phyloP scores from a whole-genome alignment of 2,113 vertebrate genomes.

The Mus pahari region DNA sequence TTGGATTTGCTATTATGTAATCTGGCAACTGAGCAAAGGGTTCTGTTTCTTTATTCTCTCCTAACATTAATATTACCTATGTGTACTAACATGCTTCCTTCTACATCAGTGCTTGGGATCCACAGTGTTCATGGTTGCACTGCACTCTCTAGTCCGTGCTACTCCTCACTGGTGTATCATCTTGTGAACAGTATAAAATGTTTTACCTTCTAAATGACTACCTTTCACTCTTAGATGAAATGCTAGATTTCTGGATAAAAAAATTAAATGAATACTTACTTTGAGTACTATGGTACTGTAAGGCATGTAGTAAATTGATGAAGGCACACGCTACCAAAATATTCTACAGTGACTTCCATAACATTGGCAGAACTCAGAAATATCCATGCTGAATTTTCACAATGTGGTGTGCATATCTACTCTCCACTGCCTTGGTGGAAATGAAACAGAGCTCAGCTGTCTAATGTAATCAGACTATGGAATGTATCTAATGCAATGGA shows the following conservation, averaged over 20 bases:
- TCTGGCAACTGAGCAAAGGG: not conserved
- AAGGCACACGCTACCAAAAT: not conserved
- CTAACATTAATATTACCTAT: not conserved
- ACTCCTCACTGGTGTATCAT: not conserved
- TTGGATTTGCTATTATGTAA: not conserved
- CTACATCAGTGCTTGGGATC: not conserved
- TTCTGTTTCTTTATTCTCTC: not conserved
- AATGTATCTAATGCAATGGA: too few species aligned
- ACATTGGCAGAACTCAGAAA: not conserved
- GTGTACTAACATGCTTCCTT: not conserved
- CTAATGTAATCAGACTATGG: not conserved
- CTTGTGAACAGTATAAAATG: not conserved
- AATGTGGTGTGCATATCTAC: not conserved
- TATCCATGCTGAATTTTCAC: not conserved
- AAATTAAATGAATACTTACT: not conserved
- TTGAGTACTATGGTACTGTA: not conserved
- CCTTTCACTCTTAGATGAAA: not conserved
- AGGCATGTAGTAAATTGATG: not conserved
- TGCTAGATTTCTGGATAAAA: not conserved
- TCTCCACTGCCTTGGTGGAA: not conserved
- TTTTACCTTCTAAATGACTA: not conserved
- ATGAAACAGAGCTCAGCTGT: not conserved
- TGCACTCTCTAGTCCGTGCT: not conserved
- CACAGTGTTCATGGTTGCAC: too few species aligned
- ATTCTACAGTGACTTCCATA: not conserved